A percentile compares a stretch with the other conserved stretches of the same genome.
Conservation (phyloP, 2,797 vertebrate genomes). For the Mycteria americana region DNA sequence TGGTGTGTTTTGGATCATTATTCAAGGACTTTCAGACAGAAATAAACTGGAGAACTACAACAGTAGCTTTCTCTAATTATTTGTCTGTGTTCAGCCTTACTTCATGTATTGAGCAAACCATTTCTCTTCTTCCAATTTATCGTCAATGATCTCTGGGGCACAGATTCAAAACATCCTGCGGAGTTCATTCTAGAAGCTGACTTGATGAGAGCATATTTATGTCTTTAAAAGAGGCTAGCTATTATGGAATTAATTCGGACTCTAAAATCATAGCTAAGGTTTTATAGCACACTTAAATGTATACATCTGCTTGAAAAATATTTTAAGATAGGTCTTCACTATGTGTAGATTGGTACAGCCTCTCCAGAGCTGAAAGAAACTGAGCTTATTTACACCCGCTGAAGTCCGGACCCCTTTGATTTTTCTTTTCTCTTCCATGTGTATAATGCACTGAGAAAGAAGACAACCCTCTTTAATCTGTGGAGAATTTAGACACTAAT, state of each 20-base stretch:
- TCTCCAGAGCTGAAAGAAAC: background rate
- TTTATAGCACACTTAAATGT: background rate
- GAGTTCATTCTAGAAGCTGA: background rate
- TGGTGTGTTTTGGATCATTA: conserved; percentile 58
- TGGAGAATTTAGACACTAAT: conserved; percentile 53
- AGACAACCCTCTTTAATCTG: conserved; percentile 48
- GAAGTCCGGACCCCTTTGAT: conserved; percentile 17
- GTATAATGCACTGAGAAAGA: background rate
- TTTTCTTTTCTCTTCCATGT: background rate
- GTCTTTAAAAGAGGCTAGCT: background rate
- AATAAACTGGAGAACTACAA: conserved; percentile 16
- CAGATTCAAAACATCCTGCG: background rate
- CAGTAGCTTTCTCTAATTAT: conserved; percentile 60
- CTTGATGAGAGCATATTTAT: background rate
- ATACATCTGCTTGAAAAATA: background rate
- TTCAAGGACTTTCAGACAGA: conserved; percentile 62
- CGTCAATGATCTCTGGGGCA: conserved; percentile 22
- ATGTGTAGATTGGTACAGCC: background rate
- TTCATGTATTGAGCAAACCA: conserved; percentile 22
- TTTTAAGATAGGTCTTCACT: background rate
- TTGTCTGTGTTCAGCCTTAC: conserved; percentile 24
- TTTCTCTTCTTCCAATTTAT: conserved; percentile 38
- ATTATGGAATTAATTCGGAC: background rate
- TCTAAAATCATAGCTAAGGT: background rate
- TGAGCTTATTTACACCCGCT: background rate